A percentile compares a stretch with the other conserved stretches of the same genome.
phyloP scores from a whole-genome alignment of 30 jellyfish, hydroid and myxozoan genomes.

The Nemopilema nomurai region DNA sequence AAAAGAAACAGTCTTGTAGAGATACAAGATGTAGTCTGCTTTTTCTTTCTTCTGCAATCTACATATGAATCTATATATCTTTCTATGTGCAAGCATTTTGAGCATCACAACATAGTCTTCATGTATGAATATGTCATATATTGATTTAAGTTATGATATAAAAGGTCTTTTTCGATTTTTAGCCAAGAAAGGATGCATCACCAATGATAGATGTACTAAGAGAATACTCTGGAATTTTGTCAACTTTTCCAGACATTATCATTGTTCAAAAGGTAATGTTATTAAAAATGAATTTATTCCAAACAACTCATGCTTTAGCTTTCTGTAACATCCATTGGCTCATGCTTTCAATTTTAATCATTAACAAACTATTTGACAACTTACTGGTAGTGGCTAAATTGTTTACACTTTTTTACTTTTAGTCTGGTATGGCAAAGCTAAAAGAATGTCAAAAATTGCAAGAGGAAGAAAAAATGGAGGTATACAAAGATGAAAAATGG shows the following conservation, averaged over 20 bases:
- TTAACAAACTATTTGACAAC: too few species aligned
- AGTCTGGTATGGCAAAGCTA: conserved; percentile 88
- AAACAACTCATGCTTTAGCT: too few species aligned
- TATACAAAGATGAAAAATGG: not conserved
- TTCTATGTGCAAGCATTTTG: too few species aligned
- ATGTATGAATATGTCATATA: not conserved
- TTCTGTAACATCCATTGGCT: too few species aligned
- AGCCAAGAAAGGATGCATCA: conserved; percentile 86
- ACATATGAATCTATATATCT: too few species aligned
- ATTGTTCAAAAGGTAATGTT: conserved; percentile 79
- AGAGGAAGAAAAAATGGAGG: conserved; percentile 97
- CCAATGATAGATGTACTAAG: conserved; percentile 82
- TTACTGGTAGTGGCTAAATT: too few species aligned
- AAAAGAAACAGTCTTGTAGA: too few species aligned
- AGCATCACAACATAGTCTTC: not conserved
- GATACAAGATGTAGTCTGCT: too few species aligned
- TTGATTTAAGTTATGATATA: not conserved
- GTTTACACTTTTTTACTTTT: not conserved
- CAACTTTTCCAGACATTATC: conserved; percentile 90
- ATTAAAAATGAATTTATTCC: too few species aligned
- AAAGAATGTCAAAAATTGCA: conserved; percentile 93
- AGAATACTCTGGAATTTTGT: conserved; percentile 85
- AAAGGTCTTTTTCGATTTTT: not conserved
- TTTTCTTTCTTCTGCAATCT: too few species aligned
- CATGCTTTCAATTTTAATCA: too few species aligned